Base-by-base conservation (phyloP, 2,113 vertebrate genomes). In the Ictalurus punctatus region DNA sequence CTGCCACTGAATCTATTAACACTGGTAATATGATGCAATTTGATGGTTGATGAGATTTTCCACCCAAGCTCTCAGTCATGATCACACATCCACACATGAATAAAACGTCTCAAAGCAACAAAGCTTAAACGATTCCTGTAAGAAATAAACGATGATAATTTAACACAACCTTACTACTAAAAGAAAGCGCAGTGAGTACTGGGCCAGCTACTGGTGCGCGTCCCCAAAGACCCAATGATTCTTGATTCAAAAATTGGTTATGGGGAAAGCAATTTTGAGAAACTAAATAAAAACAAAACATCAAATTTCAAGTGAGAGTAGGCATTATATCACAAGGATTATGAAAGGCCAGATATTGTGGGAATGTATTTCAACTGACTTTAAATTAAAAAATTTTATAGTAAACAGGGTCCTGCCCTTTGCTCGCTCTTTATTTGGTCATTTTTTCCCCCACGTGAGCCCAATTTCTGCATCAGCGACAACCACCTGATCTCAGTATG, bases 291-390 rank as follows among this genome's bases (percentile, higher is more conserved):
- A 94, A 95, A 94, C 95, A 95, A 95, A 95, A 84, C 95, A 95
- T 94, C 96, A 96, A 95, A 84, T 90, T 95, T 96, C 94, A 95
- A 96, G 95, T 95, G 95, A 96, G 94, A 94, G 95, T 94, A 96
- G 94, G 95, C 95, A 94, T 79, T 88, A 44, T 21, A 90, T 90
- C 86, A 90, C 84, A 90, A 87, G 87, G 71, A 87, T 30, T 58
- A 90, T 83, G 76, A 78, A 85, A 86, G 74, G 59, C n/a, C 74
- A 90, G 86, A 89, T 78, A 67, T 23, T 86, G 83, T 56, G 61
- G 85, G 85, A 80, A 69, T 48, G 67, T 63, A 34, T 52, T 25
- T 54, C 34, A 27, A 86, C 9, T 34, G 54, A 58, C 54, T 56
- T 80, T 58, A 58, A 81, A n/a, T 6, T 83, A 71, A 25, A 25